Base-by-base conservation (phyloP, 2,888 invertebrate genomes). In the Ichneumon xanthorius region DNA sequence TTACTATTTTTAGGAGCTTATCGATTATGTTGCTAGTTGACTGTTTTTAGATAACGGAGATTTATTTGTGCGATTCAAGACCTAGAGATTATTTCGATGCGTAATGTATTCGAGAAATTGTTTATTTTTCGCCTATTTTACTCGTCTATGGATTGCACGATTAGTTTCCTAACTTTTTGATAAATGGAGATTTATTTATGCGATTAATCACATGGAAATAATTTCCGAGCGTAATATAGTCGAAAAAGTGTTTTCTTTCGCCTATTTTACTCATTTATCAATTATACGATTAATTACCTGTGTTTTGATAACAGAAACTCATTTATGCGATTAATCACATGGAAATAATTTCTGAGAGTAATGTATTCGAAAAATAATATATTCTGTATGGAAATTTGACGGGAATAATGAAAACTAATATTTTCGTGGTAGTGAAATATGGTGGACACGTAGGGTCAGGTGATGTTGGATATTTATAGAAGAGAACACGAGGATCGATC, bases 391-490 rank as follows among this genome's bases (percentile, higher is more conserved):
- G 16, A 48, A 16, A 48, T 48, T 48, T 48, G 4, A 4, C 26
- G 26, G 22, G 11, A 22, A 26, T 11, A 26, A 14, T 26, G 58
- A 14, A 26, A 9, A 14, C 3, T 58, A 71, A 71, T 72, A 16
- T 48, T 71, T 16, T 30, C 26, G 50, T 40, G 53, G 19, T n/a
- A 55, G 72, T 30, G 19, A 73, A 67, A 73, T 40, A 65, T 45
- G 72, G 55, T 40, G 53, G 48, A 40, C 6, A 68, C 73, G 40
- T 78, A 79, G 78, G 73, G 73, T 78, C 82, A 78, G 72, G 77
- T 67, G 45, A 83, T 73, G 30, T 77, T 61, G 40, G 58, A 80
- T 80, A 73, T 83, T 83, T 68, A 79, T 83, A 68, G 78, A 79
- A 50, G 73, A 79, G 68, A 79, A 72, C 67, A 40, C 19, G 67